Base-by-base conservation (phyloP, 2,888 invertebrate genomes). In the Pseudeuparius sepicola region DNA sequence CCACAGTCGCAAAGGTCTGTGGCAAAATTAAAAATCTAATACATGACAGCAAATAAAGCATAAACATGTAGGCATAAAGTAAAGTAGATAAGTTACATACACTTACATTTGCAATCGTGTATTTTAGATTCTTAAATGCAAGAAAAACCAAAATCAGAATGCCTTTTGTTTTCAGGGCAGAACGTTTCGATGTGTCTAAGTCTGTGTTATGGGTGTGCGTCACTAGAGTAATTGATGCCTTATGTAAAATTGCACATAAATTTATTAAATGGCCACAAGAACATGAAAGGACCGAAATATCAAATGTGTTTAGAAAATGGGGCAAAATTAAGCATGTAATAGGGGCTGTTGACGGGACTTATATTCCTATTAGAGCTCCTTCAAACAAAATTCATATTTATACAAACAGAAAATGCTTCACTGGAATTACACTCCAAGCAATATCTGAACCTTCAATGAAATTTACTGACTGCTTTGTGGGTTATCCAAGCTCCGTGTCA, bases 401-500 rank as follows among this genome's bases (percentile, higher is more conserved):
- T 10, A 25, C 11, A 25, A 25, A 25, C 11, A 6, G 26, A 9
- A 25, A 25, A 25, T 25, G 26, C 6, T 25, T 25, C 11, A 9
- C 7, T 25, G 26, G 9, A 9, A 25, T 25, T 10, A 25, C 26
- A 6, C 26, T 29, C 7, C 29, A 29, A 14, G 29, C 29, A 7
- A 29, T 29, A 14, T 14, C 9, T 5, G 29, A 29, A 5, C 7
- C 9, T 9, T 6, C 7, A 6, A 7, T 20, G n/a, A 20, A 20
- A 20, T 20, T 20, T n/a, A 20, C n/a, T n/a, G 20, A 20, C n/a
- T 28, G 33, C 12, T 40, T 24, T 18, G 24, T 24, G 14, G 40
- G 37, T 4, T 40, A 27, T 30, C 37, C 40, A 6, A 23, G 40
- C 2, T 40, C 40, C 6, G 20, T 14, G 36, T 36, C 3, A 37